phyloP scores from a whole-genome alignment of 2,888 invertebrate species.

The Abscondita cerata region DNA sequence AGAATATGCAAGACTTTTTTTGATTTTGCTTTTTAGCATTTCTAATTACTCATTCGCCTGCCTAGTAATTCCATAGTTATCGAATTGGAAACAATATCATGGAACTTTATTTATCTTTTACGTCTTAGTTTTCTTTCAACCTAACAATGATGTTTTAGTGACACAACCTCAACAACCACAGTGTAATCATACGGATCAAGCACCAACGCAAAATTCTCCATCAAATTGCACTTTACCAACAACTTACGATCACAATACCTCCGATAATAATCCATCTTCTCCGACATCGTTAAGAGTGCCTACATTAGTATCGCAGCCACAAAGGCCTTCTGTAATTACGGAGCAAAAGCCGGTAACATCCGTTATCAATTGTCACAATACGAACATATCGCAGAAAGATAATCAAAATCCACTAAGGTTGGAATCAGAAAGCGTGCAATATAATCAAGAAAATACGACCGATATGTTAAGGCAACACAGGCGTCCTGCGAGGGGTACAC shows the following conservation, averaged over 20 bases:
- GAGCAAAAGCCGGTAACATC: conserved; percentile 52
- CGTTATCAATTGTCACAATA: conserved; percentile 37
- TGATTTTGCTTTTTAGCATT: no score
- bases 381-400: conserved; percentile 42
- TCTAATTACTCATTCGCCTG: no score
- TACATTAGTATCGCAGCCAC: conserved; percentile 39
- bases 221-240: conserved; percentile 36
- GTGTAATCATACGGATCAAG: conserved; percentile 50
- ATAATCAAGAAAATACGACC: conserved; percentile 41
- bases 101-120: no score
- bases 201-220: conserved; percentile 35
- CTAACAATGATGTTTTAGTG: no score
- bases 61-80: no score
- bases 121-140: no score
- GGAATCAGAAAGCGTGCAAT: conserved; percentile 32
- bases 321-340: conserved; percentile 53
- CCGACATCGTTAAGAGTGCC: conserved; percentile 36
- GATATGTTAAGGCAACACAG: conserved; percentile 51
- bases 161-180: conserved; percentile 41
- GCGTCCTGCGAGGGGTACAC: conserved; percentile 26
- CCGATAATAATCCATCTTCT: conserved; percentile 49
- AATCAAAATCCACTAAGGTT: conserved; percentile 29
- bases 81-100: no score
- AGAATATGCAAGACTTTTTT: no score
- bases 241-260: conserved; percentile 44